Base-by-base conservation (phyloP, 2,888 invertebrate genomes). In the Agriopis marginaria region DNA sequence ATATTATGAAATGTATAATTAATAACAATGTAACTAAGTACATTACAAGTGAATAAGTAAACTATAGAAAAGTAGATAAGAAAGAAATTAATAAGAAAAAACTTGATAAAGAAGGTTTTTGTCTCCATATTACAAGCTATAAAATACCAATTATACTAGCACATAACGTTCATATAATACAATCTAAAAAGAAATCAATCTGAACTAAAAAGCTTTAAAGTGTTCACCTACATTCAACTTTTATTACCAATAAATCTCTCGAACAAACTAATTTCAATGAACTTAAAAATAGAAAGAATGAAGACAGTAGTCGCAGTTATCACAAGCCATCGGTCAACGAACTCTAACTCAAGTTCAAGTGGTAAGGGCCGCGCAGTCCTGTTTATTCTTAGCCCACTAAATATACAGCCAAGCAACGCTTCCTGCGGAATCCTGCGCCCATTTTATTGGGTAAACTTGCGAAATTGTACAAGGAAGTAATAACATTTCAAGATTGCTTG, bases 361-460 rank as follows among this genome's bases (percentile, higher is more conserved):
- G 87, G 84, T 82, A 73, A 85, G 86, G 82, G 83, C 83, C 82
- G 83, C 81, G 82, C 83, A 82, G 79, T 80, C 79, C 70, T 80
- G 87, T 86, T 87, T 93, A 93, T 93, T 91, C 92, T 92, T 92
- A 91, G 89, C 84, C 77, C 80, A 86, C 89, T 91, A 89, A 89
- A 90, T 89, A 89, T 89, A 70, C 70, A 90, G 80, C 75, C 73
- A 74, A 78, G 77, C 82, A 79, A 81, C 82, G 84, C 84, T 86
- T 88, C 87, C 89, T 87, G 84, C 77, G 74, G 86, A 85, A 86
- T 88, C 87, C 89, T 87, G 84, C 77, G 74, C 72, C 73, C 74
- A 59, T 77, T 76, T 80, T 77, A 82, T 82, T 85, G 81, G 77
- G 74, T 73, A 76, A 81, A 73, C 79, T 83, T 81, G 86, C 83